Evolutionary conservation across 2,113 vertebrate species (phyloP), one percentile per base, ranked within the genome.

Genomic region (Lasiurus borealis): DNA sequence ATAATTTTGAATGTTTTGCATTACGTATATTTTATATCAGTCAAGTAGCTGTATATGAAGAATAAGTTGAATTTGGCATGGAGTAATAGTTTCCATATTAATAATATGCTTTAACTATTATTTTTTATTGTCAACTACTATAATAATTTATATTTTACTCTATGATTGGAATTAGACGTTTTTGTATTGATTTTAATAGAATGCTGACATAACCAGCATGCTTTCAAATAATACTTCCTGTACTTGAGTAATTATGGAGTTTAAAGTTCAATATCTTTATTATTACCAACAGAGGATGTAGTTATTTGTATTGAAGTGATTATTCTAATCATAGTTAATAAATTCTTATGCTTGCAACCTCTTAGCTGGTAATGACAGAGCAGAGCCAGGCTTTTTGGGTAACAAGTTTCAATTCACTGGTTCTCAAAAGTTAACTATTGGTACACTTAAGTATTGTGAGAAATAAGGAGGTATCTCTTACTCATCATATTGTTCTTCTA

Each of bases 141-240:
- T 77, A 72, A 50, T 80, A 77, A 72, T 40, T 5, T 76, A 4
- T 46, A 93, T 46, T 90, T 87, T 62, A 77, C 36, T 91, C 59
- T 21, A 27, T 19, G 76, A 72, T 90, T 89, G 59, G n/a, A 72
- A 85, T 62, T 88, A 88, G 85, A 90, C 85, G 83, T 71, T 71
- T 90, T 88, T 85, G 5, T 86, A 59, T 23, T 82, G 46, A 86
- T 54, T 72, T 77, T 73, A 92, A 73, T 27, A 92, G 31, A 75
- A 88, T 73, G 52, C 62, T 57, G 13, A 81, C 40, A 73, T 83
- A 59, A 52, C 91, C 69, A 68, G 73, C 21, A 90, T 48, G 14
- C 40, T 95, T 85, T 88, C 73, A 82, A 82, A 46, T 85, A 89
- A 48, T 82, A 82, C n/a, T 76, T 90, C 69, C 40, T 77, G 12